A percentile compares a stretch with the other conserved stretches of the same genome.
phyloP scores from a whole-genome alignment of 2,888 invertebrate species.

The Tribolium freemani region DNA sequence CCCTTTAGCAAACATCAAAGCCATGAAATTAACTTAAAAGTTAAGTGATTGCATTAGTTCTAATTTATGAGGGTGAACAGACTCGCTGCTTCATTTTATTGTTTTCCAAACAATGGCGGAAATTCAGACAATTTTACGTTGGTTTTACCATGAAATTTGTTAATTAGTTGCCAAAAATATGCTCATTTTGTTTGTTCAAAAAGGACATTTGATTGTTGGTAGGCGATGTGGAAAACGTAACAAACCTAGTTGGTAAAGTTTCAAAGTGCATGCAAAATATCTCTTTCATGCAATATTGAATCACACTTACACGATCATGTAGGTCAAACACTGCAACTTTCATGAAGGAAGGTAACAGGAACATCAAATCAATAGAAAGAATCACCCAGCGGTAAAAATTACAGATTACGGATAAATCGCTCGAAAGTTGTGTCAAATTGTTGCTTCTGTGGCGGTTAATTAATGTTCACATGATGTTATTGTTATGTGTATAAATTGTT shows the following conservation, averaged over 20 bases:
- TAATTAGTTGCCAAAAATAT: neutral
- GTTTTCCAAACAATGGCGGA: neutral
- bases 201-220: neutral
- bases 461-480: slow-evolving; percentile 6
- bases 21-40: slow-evolving; percentile 35
- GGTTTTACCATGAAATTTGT: neutral
- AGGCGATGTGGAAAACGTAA: neutral
- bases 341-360: neutral
- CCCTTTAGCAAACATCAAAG: slow-evolving; percentile 27
- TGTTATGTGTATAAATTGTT: neutral
- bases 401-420: neutral
- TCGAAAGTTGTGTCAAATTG: neutral
- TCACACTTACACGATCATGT: neutral
- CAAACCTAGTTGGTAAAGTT: neutral
- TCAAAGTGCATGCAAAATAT: neutral
- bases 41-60: slow-evolving; percentile 38
- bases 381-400: neutral
- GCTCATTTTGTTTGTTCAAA: neutral
- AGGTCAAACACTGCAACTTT: neutral
- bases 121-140: slow-evolving; percentile 1
- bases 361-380: neutral
- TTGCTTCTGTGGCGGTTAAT: neutral
- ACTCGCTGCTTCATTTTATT: slow-evolving; percentile 12
- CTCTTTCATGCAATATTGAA: neutral
- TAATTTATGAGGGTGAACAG: slow-evolving; percentile 31